Percentiles rank a stretch among this genome's conserved stretches.
Conservation (phyloP, 2,888 invertebrate genomes). For the Entomobrya multifasciata region DNA sequence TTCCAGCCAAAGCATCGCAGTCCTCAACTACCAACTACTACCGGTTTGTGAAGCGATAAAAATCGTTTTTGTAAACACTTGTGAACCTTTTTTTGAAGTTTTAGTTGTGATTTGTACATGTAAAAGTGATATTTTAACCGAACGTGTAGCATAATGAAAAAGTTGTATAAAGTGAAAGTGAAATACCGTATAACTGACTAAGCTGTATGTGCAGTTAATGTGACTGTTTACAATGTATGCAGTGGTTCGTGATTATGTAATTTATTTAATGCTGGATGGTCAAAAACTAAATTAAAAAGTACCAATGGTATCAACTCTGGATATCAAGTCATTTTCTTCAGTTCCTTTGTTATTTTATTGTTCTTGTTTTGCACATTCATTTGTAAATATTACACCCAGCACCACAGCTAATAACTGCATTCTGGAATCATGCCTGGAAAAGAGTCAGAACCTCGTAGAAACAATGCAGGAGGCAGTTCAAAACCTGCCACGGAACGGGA, state of each 20-base stretch:
- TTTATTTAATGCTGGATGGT: neutral
- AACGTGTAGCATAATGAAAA: neutral
- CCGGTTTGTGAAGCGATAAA: too few species aligned
- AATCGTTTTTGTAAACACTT: too few species aligned
- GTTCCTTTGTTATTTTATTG: slow-evolving; percentile 45
- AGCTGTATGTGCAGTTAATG: neutral
- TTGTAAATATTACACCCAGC: neutral
- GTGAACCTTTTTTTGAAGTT: too few species aligned
- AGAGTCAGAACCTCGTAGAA: slow-evolving; percentile 54
- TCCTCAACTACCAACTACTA: too few species aligned
- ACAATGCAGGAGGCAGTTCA: slow-evolving; percentile 18
- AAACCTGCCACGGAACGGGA: slow-evolving; percentile 53
- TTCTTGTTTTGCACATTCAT: slow-evolving; percentile 14
- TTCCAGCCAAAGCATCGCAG: too few species aligned
- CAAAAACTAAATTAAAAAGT: slow-evolving; percentile 3
- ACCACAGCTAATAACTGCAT: neutral
- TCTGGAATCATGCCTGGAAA: slow-evolving; percentile 40
- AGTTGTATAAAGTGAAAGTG: neutral
- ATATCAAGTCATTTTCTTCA: neutral
- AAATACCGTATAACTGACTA: neutral
- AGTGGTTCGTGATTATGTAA: neutral
- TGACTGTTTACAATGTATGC: neutral
- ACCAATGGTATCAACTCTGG: slow-evolving; percentile 56
- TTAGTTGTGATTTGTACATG: too few species aligned
- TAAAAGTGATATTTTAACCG: too few species aligned